These are phyloP conservation scores for Fratercula arctica DNA, from an alignment of 2,797 vertebrate genomes.

Conservation along the genomic window DNA sequence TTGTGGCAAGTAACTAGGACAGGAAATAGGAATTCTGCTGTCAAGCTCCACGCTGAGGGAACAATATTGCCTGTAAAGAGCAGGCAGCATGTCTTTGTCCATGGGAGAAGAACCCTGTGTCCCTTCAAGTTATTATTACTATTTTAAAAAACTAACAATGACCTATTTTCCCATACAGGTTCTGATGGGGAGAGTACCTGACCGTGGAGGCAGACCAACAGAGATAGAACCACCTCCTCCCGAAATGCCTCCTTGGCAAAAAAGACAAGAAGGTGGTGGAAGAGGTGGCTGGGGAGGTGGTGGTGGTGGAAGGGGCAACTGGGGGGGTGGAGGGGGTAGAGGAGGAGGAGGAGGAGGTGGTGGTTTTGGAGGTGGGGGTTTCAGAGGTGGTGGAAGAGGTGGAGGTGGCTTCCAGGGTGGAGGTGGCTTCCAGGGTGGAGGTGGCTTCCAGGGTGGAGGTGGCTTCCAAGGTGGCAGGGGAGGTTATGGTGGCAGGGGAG, in stretches of 20 bases:
- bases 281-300: conserved; percentile 81
- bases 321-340: conserved; percentile 58
- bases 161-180: conserved; percentile 75
- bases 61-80: not conserved
- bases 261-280: conserved; percentile 89
- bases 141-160: not conserved
- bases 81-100: not conserved
- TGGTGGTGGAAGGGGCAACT: conserved; percentile 66
- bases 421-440: conserved; percentile 26
- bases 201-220: conserved; percentile 92
- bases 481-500: conserved; percentile 74
- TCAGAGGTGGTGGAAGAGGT: conserved; percentile 38
- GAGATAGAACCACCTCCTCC: conserved; percentile 91
- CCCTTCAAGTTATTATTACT: not conserved
- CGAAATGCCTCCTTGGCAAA: conserved; percentile 95
- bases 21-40: not conserved
- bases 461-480: conserved; percentile 59
- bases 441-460: conserved; percentile 36
- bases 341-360: conserved; percentile 58
- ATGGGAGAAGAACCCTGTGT: not conserved
- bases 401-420: conserved; percentile 55
- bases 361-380: not conserved
- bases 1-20: not conserved
- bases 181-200: conserved; percentile 94
- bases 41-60: not conserved